These are phyloP conservation scores for Andrena marginata DNA, from an alignment of 2,888 invertebrate species.

Conservation along the genomic window DNA sequence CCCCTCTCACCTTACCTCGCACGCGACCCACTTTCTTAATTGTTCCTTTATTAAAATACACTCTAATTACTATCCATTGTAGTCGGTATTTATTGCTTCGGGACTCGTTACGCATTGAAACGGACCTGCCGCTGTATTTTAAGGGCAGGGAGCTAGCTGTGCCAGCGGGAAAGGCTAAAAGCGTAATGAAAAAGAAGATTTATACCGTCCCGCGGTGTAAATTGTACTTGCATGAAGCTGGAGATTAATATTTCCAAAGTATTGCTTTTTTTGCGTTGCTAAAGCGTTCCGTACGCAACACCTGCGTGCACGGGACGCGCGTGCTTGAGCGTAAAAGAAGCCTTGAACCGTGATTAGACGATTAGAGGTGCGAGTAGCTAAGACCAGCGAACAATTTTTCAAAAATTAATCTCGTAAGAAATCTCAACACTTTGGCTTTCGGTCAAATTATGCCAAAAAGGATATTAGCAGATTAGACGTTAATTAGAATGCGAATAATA, in stretches of 20 bases:
- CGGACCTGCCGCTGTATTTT: constrained; percentile 25
- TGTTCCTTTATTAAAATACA: constrained; percentile 81
- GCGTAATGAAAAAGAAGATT: constrained; percentile 50
- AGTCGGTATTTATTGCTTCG: constrained; percentile 76
- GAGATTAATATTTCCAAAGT: constrained; percentile 27
- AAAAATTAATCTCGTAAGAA: not conserved
- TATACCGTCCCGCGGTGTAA: constrained; percentile 20
- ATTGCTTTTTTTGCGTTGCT: not conserved
- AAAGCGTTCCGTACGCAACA: not conserved
- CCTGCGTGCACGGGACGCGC: not conserved
- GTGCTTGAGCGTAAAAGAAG: no score
- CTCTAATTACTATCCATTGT: constrained; percentile 81
- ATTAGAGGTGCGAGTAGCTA: not conserved
- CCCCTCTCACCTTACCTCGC: constrained; percentile 16
- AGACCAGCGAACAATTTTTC: not conserved
- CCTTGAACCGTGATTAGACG: not conserved
- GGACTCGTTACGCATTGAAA: constrained; percentile 59
- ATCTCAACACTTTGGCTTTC: not conserved
- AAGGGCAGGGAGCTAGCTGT: constrained; percentile 9
- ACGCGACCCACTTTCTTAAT: constrained; percentile 81
- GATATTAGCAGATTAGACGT: not conserved
- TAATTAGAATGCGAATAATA: not conserved
- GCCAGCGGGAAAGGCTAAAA: constrained; percentile 1
- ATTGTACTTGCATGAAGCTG: constrained; percentile 26
- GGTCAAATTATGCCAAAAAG: not conserved